These are phyloP conservation scores for Marasmarcha lunaedactyla DNA, from an alignment of 2,888 invertebrate genomes.

Conservation along the genomic window DNA sequence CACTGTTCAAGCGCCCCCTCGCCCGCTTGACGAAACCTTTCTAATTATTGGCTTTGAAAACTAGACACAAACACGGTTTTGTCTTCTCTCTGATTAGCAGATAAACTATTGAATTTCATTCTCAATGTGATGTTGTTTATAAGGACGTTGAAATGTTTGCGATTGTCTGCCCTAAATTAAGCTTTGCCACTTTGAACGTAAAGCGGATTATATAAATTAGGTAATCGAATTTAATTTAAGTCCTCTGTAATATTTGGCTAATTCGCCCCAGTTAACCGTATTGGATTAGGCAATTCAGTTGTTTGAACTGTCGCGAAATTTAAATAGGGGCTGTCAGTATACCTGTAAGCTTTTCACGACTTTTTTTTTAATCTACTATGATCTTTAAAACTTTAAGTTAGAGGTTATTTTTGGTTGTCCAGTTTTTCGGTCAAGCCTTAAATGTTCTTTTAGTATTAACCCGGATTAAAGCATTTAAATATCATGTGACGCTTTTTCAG, in stretches of 20 bases:
- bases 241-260: constrained; percentile 12
- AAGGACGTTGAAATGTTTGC: no score
- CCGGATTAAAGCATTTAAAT: no score
- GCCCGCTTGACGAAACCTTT: constrained; percentile 45
- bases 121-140: no score
- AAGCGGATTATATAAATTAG: not conserved
- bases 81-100: constrained; percentile 12
- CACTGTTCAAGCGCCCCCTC: constrained; percentile 20
- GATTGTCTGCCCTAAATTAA: no score
- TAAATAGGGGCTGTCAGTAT: constrained; percentile 37
- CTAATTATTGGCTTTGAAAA: constrained; percentile 42
- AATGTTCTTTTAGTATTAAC: not conserved
- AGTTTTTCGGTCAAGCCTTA: not conserved
- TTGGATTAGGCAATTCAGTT: constrained; percentile 59
- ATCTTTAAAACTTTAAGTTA: no score
- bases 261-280: constrained; percentile 36
- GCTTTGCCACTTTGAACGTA: no score
- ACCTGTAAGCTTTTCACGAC: not conserved
- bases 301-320: constrained; percentile 44
- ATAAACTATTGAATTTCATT: no score
- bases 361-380: not conserved
- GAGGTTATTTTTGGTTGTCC: no score
- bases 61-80: constrained; percentile 17
- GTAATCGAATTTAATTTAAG: not conserved
- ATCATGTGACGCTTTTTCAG: no score